Conservation (phyloP, 2,113 vertebrate genomes). For the Limanda limanda region DNA sequence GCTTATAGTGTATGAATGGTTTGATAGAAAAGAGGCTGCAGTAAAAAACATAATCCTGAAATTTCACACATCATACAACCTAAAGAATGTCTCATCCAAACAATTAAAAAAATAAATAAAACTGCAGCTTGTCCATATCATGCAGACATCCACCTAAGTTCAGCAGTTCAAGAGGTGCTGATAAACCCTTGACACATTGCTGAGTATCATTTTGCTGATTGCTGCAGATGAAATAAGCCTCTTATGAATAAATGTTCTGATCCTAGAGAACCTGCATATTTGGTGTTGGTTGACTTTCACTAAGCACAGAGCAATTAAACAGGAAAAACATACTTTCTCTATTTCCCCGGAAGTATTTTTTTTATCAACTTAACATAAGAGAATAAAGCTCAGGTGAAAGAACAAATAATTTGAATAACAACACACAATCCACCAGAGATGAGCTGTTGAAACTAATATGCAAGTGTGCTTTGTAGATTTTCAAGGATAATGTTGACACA, state of each 20-base stretch:
- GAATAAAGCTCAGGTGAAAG: not conserved
- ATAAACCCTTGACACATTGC: conserved; percentile 1
- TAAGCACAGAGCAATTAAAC: conserved; percentile 18
- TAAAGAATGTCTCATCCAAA: no score
- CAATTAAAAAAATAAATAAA: no score
- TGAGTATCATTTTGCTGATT: not conserved
- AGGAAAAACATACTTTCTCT: conserved; percentile 21
- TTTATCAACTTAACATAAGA: conserved; percentile 6
- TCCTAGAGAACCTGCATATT: conserved; percentile 24
- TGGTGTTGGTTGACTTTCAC: not conserved
- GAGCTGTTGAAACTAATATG: not conserved
- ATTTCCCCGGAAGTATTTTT: not conserved
- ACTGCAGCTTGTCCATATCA: no score
- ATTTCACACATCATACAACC: no score
- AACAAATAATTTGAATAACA: not conserved
- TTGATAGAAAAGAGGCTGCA: no score
- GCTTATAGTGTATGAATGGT: no score
- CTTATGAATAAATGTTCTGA: conserved; percentile 36
- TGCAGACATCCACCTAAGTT: no score
- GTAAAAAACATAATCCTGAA: no score
- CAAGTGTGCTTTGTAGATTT: not conserved
- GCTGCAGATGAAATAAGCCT: conserved; percentile 4
- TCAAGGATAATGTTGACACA: not conserved
- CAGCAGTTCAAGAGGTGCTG: no score
- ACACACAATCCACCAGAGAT: not conserved